These are phyloP conservation scores for Astropecten irregularis DNA, from an alignment of 53 echinoderm and acorn worm genomes.

Conservation along the genomic window DNA sequence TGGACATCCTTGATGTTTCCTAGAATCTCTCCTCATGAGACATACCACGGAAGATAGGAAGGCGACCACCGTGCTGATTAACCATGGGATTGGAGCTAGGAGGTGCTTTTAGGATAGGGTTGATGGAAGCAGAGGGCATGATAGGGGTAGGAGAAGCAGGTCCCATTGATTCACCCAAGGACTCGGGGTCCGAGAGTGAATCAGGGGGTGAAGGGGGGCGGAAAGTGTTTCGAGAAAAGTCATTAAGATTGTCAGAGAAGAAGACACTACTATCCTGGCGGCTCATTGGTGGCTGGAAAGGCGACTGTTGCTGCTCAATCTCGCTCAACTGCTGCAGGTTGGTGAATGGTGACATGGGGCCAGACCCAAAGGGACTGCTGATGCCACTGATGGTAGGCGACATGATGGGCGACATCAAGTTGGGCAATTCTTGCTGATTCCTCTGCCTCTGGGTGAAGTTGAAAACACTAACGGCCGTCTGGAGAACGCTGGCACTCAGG, in stretches of 20 bases:
- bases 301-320: conserved; percentile 57
- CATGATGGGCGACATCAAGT: conserved; percentile 49
- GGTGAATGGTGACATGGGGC: conserved; percentile 79
- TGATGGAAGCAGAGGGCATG: neutral
- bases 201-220: conserved; percentile 86
- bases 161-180: conserved; percentile 68
- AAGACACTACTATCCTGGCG: conserved; percentile 46
- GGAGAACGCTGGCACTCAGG: conserved; percentile 34
- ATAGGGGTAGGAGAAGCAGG: conserved; percentile 49
- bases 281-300: conserved; percentile 39
- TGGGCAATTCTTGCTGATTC: conserved; percentile 48
- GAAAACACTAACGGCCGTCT: conserved; percentile 38
- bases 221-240: conserved; percentile 56
- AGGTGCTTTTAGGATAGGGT: neutral
- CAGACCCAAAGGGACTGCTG: conserved; percentile 71
- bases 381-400: conserved; percentile 74
- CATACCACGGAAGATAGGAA: conserved; percentile 96
- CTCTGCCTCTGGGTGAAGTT: conserved; percentile 44
- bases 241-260: conserved; percentile 50
- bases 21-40: conserved; percentile 78
- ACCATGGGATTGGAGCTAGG: conserved; percentile 24
- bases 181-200: conserved; percentile 86
- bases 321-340: conserved; percentile 71
- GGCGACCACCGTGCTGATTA: conserved; percentile 63
- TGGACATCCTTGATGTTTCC: conserved; percentile 21